phyloP scores from a whole-genome alignment of 2,113 vertebrate genomes.

The Mesoclemmys tuberculata region DNA sequence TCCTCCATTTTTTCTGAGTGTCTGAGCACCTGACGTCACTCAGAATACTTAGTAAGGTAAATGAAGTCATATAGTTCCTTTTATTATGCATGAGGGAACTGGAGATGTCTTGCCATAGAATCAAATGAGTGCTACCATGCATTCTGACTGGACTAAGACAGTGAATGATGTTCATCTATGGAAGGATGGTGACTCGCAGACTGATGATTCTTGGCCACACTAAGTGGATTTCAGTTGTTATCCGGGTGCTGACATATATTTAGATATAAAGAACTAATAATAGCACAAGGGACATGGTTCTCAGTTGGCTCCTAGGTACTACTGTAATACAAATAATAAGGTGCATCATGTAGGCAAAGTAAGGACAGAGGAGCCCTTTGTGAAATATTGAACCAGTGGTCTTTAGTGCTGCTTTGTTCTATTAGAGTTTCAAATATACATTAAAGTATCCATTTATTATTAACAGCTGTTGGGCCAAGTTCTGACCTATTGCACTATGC shows the following conservation, averaged over 20 bases:
- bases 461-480: neutral
- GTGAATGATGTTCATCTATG: too few species aligned
- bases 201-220: too few species aligned
- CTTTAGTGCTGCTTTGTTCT: neutral
- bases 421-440: neutral
- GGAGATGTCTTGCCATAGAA: neutral
- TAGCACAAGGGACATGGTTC: too few species aligned
- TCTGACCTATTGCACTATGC: conserved; percentile 4
- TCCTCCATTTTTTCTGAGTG: neutral
- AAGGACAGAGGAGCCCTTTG: neutral
- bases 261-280: too few species aligned
- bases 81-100: neutral
- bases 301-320: too few species aligned
- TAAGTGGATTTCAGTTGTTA: too few species aligned
- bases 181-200: too few species aligned
- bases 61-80: neutral
- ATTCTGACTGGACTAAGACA: too few species aligned
- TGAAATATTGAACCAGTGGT: neutral
- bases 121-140: neutral
- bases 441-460: neutral
- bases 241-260: too few species aligned
- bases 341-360: neutral
- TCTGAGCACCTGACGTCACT: neutral
- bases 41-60: neutral
- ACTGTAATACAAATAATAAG: neutral